These are phyloP conservation scores for Antedon mediterranea DNA, from an alignment of 53 echinoderm and acorn worm genomes.

Conservation along the genomic window DNA sequence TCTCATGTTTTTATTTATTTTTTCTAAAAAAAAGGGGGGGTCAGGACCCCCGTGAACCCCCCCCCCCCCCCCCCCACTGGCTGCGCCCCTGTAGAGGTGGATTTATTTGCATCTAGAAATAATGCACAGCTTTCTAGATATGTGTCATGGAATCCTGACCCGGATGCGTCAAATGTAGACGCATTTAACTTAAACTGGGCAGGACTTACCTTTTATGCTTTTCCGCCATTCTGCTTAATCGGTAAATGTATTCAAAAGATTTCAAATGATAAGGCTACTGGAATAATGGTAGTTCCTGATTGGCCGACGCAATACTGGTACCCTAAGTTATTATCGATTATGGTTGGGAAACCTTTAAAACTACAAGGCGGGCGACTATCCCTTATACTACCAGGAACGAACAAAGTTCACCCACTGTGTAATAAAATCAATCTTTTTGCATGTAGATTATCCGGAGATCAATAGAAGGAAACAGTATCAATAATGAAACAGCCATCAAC, in stretches of 20 bases:
- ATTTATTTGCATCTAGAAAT: constrained; percentile 31
- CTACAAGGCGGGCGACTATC: neutral
- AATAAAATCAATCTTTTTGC: constrained; percentile 13
- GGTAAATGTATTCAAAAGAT: constrained; percentile 26
- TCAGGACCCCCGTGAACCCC: no score
- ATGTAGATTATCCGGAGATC: constrained; percentile 29
- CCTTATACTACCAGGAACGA: constrained; percentile 12
- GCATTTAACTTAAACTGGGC: constrained; percentile 33
- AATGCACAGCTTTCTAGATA: constrained; percentile 24
- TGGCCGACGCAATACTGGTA: constrained; percentile 36
- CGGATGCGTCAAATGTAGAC: constrained; percentile 24
- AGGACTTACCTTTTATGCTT: constrained; percentile 27
- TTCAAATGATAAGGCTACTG: constrained; percentile 6
- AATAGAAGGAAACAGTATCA: no score
- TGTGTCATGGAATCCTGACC: constrained; percentile 31
- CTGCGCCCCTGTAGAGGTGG: no score
- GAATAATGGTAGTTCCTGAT: constrained; percentile 27
- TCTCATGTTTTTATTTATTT: no score
- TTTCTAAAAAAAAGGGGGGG: no score
- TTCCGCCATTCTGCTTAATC: constrained; percentile 20
- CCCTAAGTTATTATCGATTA: constrained; percentile 5
- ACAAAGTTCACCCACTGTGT: constrained; percentile 14
- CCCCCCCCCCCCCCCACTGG: no score
- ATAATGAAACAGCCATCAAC: no score
- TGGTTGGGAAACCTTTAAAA: neutral